Conservation (phyloP, 2,797 vertebrate species). For the Enteromius paludinosus region DNA sequence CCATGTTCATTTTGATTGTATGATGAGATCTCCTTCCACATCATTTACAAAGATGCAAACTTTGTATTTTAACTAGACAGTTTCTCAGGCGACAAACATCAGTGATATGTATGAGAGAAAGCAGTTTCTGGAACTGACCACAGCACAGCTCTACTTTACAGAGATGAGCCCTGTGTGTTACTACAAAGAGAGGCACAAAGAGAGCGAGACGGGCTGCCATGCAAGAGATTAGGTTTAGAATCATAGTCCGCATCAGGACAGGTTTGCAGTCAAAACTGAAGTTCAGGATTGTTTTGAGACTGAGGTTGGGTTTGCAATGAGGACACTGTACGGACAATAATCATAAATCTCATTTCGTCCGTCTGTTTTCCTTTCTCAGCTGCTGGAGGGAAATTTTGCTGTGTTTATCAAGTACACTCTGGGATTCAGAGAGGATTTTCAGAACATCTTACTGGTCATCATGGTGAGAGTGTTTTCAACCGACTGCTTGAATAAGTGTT, state of each 20-base stretch:
- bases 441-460: conserved; percentile 93
- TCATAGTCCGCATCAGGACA: conserved; percentile 30
- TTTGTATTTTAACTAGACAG: neutral
- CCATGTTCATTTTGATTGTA: neutral
- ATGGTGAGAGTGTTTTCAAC: conserved; percentile 82
- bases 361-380: conserved; percentile 71
- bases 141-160: neutral
- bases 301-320: conserved; percentile 40
- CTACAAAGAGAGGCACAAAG: conserved; percentile 12
- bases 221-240: conserved; percentile 40
- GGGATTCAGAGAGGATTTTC: conserved; percentile 88
- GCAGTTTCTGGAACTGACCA: conserved; percentile 26
- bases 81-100: neutral
- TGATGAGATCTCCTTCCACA: neutral
- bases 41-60: neutral
- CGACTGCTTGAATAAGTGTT: neutral
- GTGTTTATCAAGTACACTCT: conserved; percentile 91
- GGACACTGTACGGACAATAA: neutral
- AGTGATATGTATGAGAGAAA: neutral
- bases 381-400: conserved; percentile 95
- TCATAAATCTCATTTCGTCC: neutral
- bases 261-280: conserved; percentile 1
- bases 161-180: conserved; percentile 4
- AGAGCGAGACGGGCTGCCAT: conserved; percentile 10
- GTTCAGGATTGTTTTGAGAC: conserved; percentile 4